A percentile compares a stretch with the other conserved stretches of the same genome.
Evolutionary conservation across 2,888 invertebrate genomes (phyloP).

Genomic region (Papilio demoleus): DNA sequence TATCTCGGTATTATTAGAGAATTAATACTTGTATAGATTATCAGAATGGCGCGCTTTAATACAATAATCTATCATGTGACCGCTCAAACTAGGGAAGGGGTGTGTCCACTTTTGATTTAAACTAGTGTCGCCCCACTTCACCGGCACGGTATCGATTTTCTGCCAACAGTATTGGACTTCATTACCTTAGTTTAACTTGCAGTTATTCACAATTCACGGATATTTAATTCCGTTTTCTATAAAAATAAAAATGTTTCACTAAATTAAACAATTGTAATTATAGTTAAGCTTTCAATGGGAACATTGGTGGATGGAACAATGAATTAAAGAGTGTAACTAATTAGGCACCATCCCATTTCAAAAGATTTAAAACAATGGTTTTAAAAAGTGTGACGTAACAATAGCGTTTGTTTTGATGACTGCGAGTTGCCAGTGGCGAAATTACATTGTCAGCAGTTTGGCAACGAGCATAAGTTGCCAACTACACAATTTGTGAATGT

Average conservation of each 20-base stretch:
- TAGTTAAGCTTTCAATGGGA: slow-evolving; percentile 21
- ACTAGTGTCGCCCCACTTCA: too few species aligned
- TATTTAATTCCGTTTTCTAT: slow-evolving; percentile 1
- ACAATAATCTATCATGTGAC: too few species aligned
- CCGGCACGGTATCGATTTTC: too few species aligned
- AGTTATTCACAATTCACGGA: neutral
- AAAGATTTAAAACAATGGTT: slow-evolving; percentile 37
- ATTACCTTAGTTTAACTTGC: neutral
- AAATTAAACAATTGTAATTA: slow-evolving; percentile 27
- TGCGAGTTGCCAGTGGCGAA: slow-evolving; percentile 42
- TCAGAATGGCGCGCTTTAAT: too few species aligned
- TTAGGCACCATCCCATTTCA: slow-evolving; percentile 39
- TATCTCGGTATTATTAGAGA: too few species aligned
- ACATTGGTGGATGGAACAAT: slow-evolving; percentile 32
- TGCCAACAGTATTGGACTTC: too few species aligned
- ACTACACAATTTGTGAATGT: slow-evolving; percentile 25
- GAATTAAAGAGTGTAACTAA: slow-evolving; percentile 40
- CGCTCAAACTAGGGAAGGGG: too few species aligned
- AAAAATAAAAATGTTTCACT: slow-evolving; percentile 4
- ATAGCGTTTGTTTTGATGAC: slow-evolving; percentile 43
- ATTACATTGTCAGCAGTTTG: slow-evolving; percentile 45
- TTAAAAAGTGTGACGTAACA: slow-evolving; percentile 41
- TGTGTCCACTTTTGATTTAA: too few species aligned
- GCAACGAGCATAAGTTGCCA: slow-evolving; percentile 43
- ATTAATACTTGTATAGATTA: too few species aligned